phyloP scores from a whole-genome alignment of 2,113 vertebrate genomes.

The Sialia sialis region DNA sequence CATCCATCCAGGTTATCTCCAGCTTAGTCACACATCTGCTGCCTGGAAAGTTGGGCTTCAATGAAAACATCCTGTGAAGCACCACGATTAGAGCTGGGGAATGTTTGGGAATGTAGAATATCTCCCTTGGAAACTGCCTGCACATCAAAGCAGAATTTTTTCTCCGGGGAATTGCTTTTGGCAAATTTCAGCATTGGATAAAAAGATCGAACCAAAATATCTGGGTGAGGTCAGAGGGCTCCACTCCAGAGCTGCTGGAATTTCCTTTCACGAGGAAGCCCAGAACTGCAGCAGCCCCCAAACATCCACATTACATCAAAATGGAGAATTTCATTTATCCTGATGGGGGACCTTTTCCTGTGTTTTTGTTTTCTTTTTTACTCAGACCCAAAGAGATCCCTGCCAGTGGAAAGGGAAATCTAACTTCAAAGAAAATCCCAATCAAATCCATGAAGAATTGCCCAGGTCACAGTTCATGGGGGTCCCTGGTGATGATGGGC shows the following conservation, averaged over 20 bases:
- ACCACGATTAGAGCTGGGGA: background rate
- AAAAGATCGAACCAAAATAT: background rate
- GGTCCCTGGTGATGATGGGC: background rate
- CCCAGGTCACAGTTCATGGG: background rate
- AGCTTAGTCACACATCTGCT: background rate
- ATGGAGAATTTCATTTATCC: background rate
- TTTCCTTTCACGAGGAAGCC: conserved; percentile 14
- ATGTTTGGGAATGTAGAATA: background rate
- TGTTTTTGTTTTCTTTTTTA: conserved; percentile 5
- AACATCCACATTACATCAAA: background rate
- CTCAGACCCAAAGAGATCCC: background rate
- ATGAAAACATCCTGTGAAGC: background rate
- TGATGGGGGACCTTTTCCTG: background rate
- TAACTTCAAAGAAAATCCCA: background rate
- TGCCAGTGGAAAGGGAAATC: background rate
- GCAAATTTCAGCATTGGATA: background rate
- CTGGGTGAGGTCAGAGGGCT: background rate
- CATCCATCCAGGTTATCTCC: background rate
- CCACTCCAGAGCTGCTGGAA: background rate
- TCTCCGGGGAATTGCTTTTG: background rate
- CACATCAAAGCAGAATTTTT: background rate
- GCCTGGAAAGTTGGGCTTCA: background rate
- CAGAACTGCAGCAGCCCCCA: background rate
- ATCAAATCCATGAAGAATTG: background rate
- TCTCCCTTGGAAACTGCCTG: background rate